Conservation (phyloP, 2,797 vertebrate genomes). For the Monodelphis domestica region DNA sequence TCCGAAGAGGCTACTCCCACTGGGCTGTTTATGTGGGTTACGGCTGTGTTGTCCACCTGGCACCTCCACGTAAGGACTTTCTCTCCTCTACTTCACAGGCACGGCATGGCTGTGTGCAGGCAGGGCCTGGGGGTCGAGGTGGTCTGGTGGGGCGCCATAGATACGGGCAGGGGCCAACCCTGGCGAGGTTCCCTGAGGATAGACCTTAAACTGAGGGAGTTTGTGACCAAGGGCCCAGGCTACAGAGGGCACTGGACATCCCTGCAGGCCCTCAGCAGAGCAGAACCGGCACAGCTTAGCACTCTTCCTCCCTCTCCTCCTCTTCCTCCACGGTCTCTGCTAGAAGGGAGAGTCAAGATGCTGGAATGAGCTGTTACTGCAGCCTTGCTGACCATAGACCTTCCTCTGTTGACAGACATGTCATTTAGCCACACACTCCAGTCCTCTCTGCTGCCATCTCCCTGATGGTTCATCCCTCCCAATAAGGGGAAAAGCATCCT, state of each 20-base stretch:
- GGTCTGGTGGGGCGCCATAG: neutral
- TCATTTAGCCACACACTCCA: neutral
- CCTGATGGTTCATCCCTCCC: neutral
- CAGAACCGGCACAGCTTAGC: neutral
- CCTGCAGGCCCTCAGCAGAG: neutral
- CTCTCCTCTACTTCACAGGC: neutral
- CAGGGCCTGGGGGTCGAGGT: neutral
- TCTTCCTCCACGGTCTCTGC: neutral
- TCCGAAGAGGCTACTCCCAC: neutral
- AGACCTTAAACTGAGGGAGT: neutral
- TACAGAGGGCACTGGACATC: neutral
- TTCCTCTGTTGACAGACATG: neutral
- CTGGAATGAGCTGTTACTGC: neutral
- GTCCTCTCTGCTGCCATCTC: neutral
- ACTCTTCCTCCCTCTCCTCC: neutral
- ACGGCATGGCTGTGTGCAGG: neutral
- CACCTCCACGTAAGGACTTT: neutral
- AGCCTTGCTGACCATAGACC: neutral
- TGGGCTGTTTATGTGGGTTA: slow-evolving; percentile 51
- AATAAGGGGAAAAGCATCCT: neutral
- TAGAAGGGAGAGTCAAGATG: neutral
- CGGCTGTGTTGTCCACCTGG: slow-evolving; percentile 43
- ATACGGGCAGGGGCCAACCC: neutral
- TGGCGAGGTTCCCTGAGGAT: neutral
- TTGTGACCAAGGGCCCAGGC: neutral